These are phyloP conservation scores for Drosophila putrida DNA, from an alignment of 2,888 invertebrate genomes.

Conservation along the genomic window DNA sequence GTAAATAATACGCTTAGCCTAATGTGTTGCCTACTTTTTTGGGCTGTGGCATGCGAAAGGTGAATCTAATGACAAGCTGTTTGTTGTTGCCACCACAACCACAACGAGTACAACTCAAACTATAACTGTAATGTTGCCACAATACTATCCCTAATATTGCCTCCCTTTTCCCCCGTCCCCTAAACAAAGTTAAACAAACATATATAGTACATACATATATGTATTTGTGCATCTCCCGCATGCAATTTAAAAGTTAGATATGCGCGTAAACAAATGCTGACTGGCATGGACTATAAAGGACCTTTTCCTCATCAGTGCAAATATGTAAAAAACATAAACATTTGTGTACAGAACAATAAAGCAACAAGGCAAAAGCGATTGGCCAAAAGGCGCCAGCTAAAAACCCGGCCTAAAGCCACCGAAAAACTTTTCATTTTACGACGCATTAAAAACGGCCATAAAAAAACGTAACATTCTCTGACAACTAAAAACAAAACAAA, in stretches of 20 bases:
- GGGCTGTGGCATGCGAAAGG: not conserved
- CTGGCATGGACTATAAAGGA: slow-evolving; percentile 12
- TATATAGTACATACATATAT: not conserved
- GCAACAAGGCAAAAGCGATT: slow-evolving; percentile 20
- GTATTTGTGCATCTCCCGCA: slow-evolving; percentile 19
- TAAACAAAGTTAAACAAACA: not conserved
- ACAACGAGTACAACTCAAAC: not conserved
- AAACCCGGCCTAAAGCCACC: slow-evolving; percentile 36
- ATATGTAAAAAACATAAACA: slow-evolving; percentile 46
- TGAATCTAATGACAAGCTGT: not conserved
- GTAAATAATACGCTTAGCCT: slow-evolving; percentile 4
- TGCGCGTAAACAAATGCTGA: slow-evolving; percentile 21
- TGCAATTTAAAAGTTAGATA: slow-evolving; percentile 22
- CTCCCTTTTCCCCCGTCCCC: not conserved
- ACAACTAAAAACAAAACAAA: slow-evolving; percentile 44
- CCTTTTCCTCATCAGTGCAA: slow-evolving; percentile 40
- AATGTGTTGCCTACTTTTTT: slow-evolving; percentile 6
- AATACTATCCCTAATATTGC: not conserved
- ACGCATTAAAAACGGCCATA: slow-evolving; percentile 69
- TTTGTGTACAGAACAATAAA: slow-evolving; percentile 36
- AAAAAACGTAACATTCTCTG: slow-evolving; percentile 53
- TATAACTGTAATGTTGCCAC: slow-evolving; percentile 2
- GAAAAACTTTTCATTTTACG: slow-evolving; percentile 70
- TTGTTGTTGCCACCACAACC: slow-evolving; percentile 2
- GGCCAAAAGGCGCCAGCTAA: slow-evolving; percentile 23